Conservation (phyloP, 2,113 vertebrate species). For the human (Homo sapiens) region GRCh38 chr5:106890001-106890500, state of each 20-base stretch:
- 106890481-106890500: neutral
- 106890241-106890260: neutral
- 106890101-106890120: neutral
- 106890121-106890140: neutral
- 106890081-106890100: neutral
- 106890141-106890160: neutral
- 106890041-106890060: neutral
- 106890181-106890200: neutral
- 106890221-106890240: neutral
- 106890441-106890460: neutral
- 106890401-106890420: neutral
- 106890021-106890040: neutral
- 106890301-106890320: neutral
- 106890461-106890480: neutral
- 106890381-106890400: neutral
- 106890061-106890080: neutral
- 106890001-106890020: neutral
- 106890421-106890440: neutral
- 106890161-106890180: neutral
- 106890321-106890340: neutral
- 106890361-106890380: neutral
- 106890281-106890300: neutral
- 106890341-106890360: conserved; percentile 5
- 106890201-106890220: neutral
- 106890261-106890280: neutral